Conservation (phyloP, 2,113 vertebrate genomes). For the Heterochromis multidens region DNA sequence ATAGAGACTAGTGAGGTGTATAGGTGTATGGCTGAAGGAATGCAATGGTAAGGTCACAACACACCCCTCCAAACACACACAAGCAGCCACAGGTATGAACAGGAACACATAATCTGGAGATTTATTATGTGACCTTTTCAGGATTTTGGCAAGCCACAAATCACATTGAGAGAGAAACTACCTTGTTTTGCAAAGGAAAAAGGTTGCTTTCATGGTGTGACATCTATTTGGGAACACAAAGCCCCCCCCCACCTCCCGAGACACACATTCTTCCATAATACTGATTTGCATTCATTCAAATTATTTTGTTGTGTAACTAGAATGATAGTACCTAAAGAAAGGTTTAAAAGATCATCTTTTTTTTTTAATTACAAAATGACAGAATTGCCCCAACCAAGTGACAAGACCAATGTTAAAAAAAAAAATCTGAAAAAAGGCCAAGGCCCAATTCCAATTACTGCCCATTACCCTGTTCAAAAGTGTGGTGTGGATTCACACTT, state of each 20-base stretch:
- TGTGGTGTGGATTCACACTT: too few relatives aligned
- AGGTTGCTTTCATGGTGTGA: background rate
- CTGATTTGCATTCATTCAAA: background rate
- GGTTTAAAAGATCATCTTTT: background rate
- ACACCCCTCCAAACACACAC: background rate
- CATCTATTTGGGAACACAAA: background rate
- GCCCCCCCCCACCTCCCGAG: rapidly evolving
- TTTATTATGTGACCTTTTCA: slow-evolving; percentile 15
- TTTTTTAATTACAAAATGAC: background rate
- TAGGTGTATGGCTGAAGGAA: slow-evolving; percentile 4
- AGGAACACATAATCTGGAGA: background rate
- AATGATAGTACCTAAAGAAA: background rate
- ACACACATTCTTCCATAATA: background rate
- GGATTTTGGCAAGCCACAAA: background rate
- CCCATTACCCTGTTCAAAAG: too few relatives aligned
- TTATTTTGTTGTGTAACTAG: background rate
- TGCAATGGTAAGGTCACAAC: background rate
- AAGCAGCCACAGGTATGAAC: background rate
- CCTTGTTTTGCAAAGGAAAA: background rate
- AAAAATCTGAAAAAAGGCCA: too few relatives aligned
- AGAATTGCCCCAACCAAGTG: background rate
- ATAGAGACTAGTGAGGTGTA: slow-evolving; percentile 16
- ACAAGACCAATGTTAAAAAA: too few relatives aligned
- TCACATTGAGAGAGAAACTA: background rate
- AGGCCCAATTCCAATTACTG: too few relatives aligned